A percentile compares a stretch with the other conserved stretches of the same genome.
Conservation (phyloP, 2,888 invertebrate genomes). For the Phragmatobia fuliginosa region DNA sequence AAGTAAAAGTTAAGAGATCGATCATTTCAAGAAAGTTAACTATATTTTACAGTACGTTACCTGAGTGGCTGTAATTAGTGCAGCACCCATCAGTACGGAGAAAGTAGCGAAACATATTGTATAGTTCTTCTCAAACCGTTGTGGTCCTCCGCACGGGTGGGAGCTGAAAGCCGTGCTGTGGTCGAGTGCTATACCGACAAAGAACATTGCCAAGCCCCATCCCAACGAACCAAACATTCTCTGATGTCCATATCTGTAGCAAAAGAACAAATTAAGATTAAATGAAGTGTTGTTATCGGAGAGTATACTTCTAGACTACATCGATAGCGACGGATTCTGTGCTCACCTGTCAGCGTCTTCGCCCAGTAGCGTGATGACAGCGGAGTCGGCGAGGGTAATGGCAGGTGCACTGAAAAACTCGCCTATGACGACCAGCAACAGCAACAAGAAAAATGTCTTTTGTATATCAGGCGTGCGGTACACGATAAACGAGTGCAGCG, state of each 20-base stretch:
- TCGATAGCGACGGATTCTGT: not conserved
- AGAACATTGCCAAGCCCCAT: slow-evolving; percentile 99
- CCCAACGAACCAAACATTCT: slow-evolving; percentile 99
- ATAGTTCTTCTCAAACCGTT: slow-evolving; percentile 98
- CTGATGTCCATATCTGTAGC: slow-evolving; percentile 94
- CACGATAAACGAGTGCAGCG: slow-evolving; percentile 97
- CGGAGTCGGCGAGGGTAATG: slow-evolving; percentile 97
- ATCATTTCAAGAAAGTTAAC: not conserved
- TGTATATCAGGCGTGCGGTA: slow-evolving; percentile 96
- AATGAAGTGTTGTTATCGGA: not conserved
- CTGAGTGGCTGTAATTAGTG: slow-evolving; percentile 96
- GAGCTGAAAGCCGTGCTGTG: slow-evolving; percentile 98
- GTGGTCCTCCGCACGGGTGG: slow-evolving; percentile 95
- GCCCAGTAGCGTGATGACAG: slow-evolving; percentile 95
- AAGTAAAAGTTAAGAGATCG: not conserved
- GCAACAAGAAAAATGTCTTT: slow-evolving; percentile 97
- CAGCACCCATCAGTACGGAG: slow-evolving; percentile 98
- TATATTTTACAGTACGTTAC: slow-evolving; percentile 68
- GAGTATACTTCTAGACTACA: too few species aligned
- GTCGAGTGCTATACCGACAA: slow-evolving; percentile 98
- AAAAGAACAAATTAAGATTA: too few species aligned
- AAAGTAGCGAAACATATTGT: slow-evolving; percentile 99
- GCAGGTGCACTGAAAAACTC: slow-evolving; percentile 99
- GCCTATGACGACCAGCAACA: slow-evolving; percentile 97
- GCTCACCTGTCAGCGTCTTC: slow-evolving; percentile 92